These are phyloP conservation scores for Brassicogethes aeneus DNA, from an alignment of 2,888 invertebrate species.

Conservation along the genomic window DNA sequence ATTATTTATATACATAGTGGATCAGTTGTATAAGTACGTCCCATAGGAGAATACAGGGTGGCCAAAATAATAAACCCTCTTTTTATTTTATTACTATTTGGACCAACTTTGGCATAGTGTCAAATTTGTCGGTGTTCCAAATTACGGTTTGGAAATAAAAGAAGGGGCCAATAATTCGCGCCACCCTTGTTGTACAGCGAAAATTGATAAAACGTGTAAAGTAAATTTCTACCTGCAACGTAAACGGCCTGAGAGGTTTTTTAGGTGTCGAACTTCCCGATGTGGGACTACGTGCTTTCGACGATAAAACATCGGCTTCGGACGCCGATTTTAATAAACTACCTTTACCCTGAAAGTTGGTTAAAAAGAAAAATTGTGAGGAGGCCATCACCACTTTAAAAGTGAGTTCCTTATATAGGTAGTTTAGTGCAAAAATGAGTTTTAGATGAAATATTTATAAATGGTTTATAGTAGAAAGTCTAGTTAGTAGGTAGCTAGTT, in stretches of 20 bases:
- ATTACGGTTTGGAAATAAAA: too few relatives aligned
- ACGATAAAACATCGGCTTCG: slow-evolving; percentile 20
- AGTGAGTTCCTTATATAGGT: too few relatives aligned
- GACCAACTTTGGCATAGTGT: too few relatives aligned
- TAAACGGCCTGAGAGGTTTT: slow-evolving; percentile 51
- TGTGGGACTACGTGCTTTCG: slow-evolving; percentile 33
- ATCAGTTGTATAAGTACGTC: background rate
- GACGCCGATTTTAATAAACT: slow-evolving; percentile 37
- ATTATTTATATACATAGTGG: background rate
- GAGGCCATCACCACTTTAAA: slow-evolving; percentile 19
- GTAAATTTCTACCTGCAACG: slow-evolving; percentile 52
- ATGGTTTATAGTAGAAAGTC: too few relatives aligned
- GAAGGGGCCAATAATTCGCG: too few relatives aligned
- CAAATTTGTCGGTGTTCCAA: too few relatives aligned
- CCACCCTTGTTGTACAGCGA: too few relatives aligned
- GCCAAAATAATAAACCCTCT: too few relatives aligned
- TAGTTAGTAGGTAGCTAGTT: too few relatives aligned
- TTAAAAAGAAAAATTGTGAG: slow-evolving; percentile 18
- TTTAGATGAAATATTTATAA: too few relatives aligned
- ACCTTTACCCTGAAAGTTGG: slow-evolving; percentile 43
- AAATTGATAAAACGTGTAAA: too few relatives aligned
- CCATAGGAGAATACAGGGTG: background rate
- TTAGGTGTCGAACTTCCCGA: slow-evolving; percentile 33
- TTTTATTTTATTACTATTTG: background rate
- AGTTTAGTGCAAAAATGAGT: too few relatives aligned